Conservation (phyloP, 2,888 invertebrate genomes). For the Carterocephalus palaemon region DNA sequence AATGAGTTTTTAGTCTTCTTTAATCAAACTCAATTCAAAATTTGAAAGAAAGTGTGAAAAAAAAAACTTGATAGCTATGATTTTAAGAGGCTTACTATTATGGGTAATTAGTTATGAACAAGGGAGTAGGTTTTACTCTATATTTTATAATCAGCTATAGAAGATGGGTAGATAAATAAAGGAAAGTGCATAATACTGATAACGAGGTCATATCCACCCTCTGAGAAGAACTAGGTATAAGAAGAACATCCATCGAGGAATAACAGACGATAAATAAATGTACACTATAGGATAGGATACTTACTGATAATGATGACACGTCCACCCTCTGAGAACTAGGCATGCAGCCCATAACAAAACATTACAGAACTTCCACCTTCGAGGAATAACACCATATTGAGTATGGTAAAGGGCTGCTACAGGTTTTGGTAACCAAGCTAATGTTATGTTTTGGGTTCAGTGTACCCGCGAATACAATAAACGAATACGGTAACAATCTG, state of each 20-base stretch:
- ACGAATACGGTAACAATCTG: neutral
- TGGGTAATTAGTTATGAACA: no score
- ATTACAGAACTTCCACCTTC: no score
- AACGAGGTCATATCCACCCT: neutral
- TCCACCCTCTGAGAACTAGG: constrained; percentile 50
- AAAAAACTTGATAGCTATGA: no score
- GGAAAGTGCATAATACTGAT: neutral
- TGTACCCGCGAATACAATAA: neutral
- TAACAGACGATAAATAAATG: neutral
- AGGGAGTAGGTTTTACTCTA: no score
- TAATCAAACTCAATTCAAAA: no score
- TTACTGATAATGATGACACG: constrained; percentile 42
- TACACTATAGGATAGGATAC: constrained; percentile 24
- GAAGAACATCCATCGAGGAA: neutral
- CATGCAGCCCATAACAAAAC: constrained; percentile 60
- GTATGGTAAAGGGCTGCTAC: neutral
- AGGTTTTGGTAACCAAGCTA: neutral
- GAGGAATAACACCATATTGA: constrained; percentile 14
- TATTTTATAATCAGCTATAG: neutral
- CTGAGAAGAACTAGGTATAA: neutral
- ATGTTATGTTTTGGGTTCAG: constrained; percentile 1
- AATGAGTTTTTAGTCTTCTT: no score
- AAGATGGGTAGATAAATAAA: neutral
- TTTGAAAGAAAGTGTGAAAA: no score
- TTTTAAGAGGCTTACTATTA: no score